A percentile compares a stretch with the other conserved stretches of the same genome.
Conservation (phyloP, 2,888 invertebrate genomes). For the Coecobrya sp. region DNA sequence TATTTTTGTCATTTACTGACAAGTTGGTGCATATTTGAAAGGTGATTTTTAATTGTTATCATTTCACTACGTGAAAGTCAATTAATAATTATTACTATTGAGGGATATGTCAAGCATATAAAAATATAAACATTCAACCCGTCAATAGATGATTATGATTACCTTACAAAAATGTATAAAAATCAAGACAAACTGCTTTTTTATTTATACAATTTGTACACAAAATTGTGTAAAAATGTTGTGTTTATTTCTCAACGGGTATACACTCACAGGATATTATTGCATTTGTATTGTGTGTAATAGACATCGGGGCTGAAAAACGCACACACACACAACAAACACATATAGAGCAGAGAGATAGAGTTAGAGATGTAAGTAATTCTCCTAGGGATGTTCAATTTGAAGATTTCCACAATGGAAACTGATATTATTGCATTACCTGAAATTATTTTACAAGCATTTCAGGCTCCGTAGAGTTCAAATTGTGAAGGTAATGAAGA, state of each 20-base stretch:
- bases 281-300: conserved; percentile 52
- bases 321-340: conserved; percentile 51
- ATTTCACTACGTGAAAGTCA: too few species aligned
- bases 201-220: conserved; percentile 31
- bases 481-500: conserved; percentile 87
- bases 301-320: conserved; percentile 60
- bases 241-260: conserved; percentile 64
- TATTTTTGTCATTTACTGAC: too few species aligned
- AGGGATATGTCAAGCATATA: too few species aligned
- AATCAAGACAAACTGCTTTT: conserved; percentile 54
- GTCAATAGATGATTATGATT: background rate
- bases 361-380: conserved; percentile 81
- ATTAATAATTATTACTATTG: too few species aligned
- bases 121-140: too few species aligned
- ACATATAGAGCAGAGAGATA: background rate
- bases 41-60: too few species aligned
- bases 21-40: too few species aligned
- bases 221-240: conserved; percentile 63
- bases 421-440: conserved; percentile 87
- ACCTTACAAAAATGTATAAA: background rate
- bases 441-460: conserved; percentile 87
- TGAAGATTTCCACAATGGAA: conserved; percentile 86
- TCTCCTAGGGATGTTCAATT: conserved; percentile 86
- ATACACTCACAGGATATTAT: conserved; percentile 31
- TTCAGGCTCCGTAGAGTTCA: conserved; percentile 87